Conservation (phyloP, 2,797 vertebrate genomes). For the Pyrocephalus nanus region DNA sequence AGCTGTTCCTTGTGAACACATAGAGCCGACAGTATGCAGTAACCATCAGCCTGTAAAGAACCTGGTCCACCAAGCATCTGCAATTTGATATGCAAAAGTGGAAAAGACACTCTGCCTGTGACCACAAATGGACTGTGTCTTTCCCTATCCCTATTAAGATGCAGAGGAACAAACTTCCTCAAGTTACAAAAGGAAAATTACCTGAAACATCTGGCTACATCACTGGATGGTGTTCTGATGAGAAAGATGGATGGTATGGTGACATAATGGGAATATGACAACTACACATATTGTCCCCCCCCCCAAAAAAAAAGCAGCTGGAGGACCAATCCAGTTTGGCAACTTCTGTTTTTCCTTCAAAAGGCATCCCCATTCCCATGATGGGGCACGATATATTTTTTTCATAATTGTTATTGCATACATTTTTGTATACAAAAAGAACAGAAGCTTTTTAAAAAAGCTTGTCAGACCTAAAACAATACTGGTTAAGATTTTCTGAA, state of each 20-base stretch:
- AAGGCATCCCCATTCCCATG: neutral
- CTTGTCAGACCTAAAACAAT: neutral
- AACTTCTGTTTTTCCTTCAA: neutral
- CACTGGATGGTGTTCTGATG: neutral
- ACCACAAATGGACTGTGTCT: neutral
- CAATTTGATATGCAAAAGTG: neutral
- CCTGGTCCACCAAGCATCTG: neutral
- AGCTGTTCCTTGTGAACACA: accelerated
- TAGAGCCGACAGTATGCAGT: accelerated
- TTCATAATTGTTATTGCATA: neutral
- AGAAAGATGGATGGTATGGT: neutral
- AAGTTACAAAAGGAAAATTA: neutral
- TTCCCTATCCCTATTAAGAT: neutral
- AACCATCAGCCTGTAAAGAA: neutral
- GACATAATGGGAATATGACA: neutral
- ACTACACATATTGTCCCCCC: too few species aligned
- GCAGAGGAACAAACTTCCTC: neutral
- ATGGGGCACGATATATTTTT: neutral
- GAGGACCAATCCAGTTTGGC: neutral
- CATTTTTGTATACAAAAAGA: neutral
- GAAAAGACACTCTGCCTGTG: too few species aligned
- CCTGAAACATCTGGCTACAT: neutral
- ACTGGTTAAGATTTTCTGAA: neutral
- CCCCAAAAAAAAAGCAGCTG: neutral
- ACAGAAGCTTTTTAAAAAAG: neutral